These are phyloP conservation scores for Gerris lacustris DNA, from an alignment of 2,888 invertebrate genomes.

Conservation along the genomic window DNA sequence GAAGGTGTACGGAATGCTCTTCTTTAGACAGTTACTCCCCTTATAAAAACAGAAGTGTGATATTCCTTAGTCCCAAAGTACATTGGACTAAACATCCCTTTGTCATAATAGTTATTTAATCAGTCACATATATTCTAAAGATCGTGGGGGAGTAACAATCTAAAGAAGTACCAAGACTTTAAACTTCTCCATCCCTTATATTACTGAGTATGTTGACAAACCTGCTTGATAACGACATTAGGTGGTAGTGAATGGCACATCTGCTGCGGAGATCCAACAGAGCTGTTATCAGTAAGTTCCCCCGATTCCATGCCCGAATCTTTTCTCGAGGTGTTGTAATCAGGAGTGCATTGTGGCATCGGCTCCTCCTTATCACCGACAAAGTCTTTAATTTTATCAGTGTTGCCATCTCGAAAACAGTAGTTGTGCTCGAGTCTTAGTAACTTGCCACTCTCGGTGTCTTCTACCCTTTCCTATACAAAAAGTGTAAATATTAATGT, in stretches of 20 bases:
- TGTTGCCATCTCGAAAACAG: slow-evolving; percentile 34
- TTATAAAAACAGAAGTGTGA: too few species aligned
- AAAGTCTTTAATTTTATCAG: background rate
- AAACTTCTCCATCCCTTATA: too few species aligned
- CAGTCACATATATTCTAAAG: too few species aligned
- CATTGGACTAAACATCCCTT: too few species aligned
- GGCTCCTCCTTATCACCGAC: background rate
- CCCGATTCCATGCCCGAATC: slow-evolving; percentile 39
- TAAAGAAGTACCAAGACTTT: too few species aligned
- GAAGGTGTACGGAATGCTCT: too few species aligned
- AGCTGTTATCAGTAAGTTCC: slow-evolving; percentile 37
- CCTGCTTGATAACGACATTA: background rate
- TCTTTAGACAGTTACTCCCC: too few species aligned
- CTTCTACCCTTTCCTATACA: background rate
- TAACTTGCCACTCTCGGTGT: slow-evolving; percentile 32
- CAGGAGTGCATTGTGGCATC: background rate
- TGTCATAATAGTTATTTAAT: too few species aligned
- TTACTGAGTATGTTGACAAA: background rate
- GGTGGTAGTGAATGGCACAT: background rate
- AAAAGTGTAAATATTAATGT: too few species aligned
- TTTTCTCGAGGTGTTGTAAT: slow-evolving; percentile 33
- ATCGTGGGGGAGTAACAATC: too few species aligned
- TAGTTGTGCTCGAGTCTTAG: slow-evolving; percentile 49
- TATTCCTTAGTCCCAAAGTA: too few species aligned
- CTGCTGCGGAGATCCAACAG: background rate